phyloP scores from a whole-genome alignment of 2,113 vertebrate species.

The Haemorhous mexicanus region DNA sequence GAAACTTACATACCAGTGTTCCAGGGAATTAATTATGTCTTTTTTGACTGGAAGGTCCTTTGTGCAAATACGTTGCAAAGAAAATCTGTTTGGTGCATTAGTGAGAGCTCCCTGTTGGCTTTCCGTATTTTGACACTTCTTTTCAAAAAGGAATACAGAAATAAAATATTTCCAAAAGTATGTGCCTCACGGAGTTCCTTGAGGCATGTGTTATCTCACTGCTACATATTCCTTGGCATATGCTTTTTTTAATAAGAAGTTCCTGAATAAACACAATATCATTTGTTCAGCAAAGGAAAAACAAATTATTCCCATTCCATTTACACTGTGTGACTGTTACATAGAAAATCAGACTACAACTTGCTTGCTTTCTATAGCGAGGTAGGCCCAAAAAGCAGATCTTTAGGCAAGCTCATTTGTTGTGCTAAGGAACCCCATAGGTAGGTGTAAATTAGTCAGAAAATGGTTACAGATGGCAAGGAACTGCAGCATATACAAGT shows the following conservation, averaged over 20 bases:
- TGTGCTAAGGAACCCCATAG: neutral
- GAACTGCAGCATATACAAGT: neutral
- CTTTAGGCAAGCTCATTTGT: neutral
- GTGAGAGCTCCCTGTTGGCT: neutral
- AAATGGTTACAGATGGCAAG: neutral
- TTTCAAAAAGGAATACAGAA: slow-evolving; percentile 3
- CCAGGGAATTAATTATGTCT: neutral
- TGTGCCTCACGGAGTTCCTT: neutral
- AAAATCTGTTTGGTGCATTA: neutral
- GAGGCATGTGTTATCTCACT: slow-evolving; percentile 28
- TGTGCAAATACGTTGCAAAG: neutral
- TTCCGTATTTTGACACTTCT: neutral
- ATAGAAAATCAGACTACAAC: neutral
- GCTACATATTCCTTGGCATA: neutral
- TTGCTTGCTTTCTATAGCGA: neutral
- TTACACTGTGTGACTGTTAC: neutral
- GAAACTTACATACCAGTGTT: neutral
- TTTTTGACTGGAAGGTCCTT: neutral
- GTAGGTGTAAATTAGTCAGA: slow-evolving; percentile 9
- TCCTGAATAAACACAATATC: neutral
- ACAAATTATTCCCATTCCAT: neutral
- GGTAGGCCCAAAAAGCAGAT: neutral
- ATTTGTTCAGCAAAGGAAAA: slow-evolving; percentile 31
- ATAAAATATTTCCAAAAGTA: slow-evolving; percentile 18
- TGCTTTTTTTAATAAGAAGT: neutral